Evolutionary conservation across 2,888 invertebrate species (phyloP), one percentile per base, ranked within the genome.

Genomic region (Spatulosminthurus flaviceps): DNA sequence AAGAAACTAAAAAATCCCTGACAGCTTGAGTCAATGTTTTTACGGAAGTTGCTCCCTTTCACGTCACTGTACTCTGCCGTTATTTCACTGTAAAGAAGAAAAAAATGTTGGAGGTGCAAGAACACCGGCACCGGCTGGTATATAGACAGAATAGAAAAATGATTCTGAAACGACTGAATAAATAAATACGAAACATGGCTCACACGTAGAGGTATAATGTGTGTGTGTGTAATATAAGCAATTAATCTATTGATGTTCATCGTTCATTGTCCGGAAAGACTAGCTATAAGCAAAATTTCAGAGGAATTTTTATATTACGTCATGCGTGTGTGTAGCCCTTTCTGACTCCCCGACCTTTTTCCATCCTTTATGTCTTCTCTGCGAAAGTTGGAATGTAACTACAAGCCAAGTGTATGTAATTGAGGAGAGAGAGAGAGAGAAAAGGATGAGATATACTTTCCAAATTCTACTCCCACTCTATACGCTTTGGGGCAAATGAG

Each of bases 151-250:
- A 41, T 11, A 66, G 70, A 51, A 66, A 77, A 70, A 9, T 16
- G 16, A 9, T 51, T 79, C 73, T 51, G 66, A 80, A 73, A 78
- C 75, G 78, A 71, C 41, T 80, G 78, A 80, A 75, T 78, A 78
- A 80, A 69, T 80, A 80, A 73, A 77, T 67, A 80, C 16, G 67
- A 78, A 78, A 70, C 64, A 80, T 75, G 69, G n/a, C n/a, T n/a
- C n/a, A n/a, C n/a, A n/a, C n/a, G n/a, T n/a, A n/a, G n/a, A n/a
- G n/a, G 69, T 51, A 34, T n/a, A 16, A 19, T n/a, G 4, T 11
- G 60, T 78, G 29, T 26, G 51, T 43, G n/a, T n/a, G n/a, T n/a
- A n/a, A n/a, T n/a, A n/a, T n/a, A n/a, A 78, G 80, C 78, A 80
- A 80, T 80, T 75, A 80, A 80, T 80, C 75, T 80, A 75, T 64